These are phyloP conservation scores for Actinia equina DNA, from an alignment of 64 coral and sea anemone species.

Conservation along the genomic window DNA sequence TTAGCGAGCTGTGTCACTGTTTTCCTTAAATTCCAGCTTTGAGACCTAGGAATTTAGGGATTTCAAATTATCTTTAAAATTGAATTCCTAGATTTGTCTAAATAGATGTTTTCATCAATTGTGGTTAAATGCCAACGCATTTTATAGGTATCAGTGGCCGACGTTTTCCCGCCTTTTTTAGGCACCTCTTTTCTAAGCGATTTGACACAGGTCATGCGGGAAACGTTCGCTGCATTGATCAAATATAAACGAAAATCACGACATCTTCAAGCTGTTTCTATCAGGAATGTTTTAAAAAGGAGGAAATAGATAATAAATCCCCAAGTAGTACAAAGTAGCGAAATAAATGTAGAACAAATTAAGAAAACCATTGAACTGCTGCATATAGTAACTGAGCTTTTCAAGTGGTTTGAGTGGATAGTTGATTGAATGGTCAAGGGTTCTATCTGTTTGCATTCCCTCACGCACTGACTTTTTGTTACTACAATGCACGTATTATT, in stretches of 20 bases:
- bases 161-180: constrained; percentile 18
- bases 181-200: not conserved
- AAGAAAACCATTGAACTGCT: not conserved
- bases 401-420: not conserved
- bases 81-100: not conserved
- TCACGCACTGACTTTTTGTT: not conserved
- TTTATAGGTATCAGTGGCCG: not conserved
- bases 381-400: not conserved
- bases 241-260: constrained; percentile 4
- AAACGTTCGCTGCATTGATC: not conserved
- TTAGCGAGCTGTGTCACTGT: not conserved
- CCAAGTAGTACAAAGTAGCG: not conserved
- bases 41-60: not conserved
- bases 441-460: not conserved
- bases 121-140: too few species aligned
- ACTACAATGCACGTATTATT: too few species aligned
- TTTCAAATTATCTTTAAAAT: not conserved
- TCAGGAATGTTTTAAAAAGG: not conserved
- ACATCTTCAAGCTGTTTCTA: not conserved
- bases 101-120: not conserved
- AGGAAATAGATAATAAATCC: not conserved
- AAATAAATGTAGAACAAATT: not conserved
- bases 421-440: not conserved
- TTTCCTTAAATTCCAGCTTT: not conserved
- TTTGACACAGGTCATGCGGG: not conserved